phyloP scores from a whole-genome alignment of 64 coral and sea anemone species.

The Montipora capricornis region DNA sequence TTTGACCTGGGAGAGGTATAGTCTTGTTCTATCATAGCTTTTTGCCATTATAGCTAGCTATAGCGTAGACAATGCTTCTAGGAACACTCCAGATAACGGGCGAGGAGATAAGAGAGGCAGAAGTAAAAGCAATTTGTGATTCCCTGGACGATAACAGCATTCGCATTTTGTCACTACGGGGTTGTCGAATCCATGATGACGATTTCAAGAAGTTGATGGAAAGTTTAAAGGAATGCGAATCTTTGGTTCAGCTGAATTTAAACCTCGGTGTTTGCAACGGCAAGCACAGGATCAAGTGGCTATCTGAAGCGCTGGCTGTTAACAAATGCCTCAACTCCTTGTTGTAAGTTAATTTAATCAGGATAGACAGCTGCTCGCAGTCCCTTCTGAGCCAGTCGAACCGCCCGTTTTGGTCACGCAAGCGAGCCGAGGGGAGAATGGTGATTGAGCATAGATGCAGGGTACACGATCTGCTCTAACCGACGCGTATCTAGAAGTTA shows the following conservation, averaged over 20 bases:
- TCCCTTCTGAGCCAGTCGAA: too few relatives aligned
- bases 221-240: constrained; percentile 87
- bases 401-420: too few relatives aligned
- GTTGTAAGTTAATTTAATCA: constrained; percentile 81
- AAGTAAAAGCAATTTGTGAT: constrained; percentile 93
- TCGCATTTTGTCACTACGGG: constrained; percentile 92
- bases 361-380: too few relatives aligned
- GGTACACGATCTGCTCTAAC: too few relatives aligned
- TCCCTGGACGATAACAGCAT: constrained; percentile 89
- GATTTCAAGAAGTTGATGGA: constrained; percentile 90
- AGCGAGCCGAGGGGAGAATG: too few relatives aligned
- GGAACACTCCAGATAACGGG: constrained; percentile 94
- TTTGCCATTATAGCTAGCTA: too few relatives aligned
- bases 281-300: constrained; percentile 88
- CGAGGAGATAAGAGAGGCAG: constrained; percentile 86
- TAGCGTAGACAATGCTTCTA: constrained; percentile 67
- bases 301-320: constrained; percentile 76
- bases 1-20: too few relatives aligned
- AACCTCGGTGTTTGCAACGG: constrained; percentile 95
- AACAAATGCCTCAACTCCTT: constrained; percentile 88
- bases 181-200: constrained; percentile 86
- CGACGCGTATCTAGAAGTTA: too few relatives aligned
- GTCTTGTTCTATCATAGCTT: too few relatives aligned
- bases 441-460: too few relatives aligned
- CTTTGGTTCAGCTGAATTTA: constrained; percentile 89